Evolutionary conservation across 1,140 invertebrate species (phyloP), one percentile per base, ranked within the genome.

Genomic region (Cotesia vestalis): DNA sequence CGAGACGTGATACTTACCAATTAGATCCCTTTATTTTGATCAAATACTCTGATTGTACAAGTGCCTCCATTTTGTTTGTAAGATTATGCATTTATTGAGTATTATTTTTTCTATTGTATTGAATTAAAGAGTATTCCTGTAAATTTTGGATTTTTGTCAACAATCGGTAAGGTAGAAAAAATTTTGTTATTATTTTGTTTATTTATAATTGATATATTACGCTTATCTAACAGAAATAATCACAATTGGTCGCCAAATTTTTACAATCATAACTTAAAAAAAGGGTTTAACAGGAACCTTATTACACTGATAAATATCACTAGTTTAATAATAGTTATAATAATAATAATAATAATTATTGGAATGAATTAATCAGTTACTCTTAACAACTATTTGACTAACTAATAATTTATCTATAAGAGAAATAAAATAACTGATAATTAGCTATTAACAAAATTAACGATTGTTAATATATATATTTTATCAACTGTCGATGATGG

Each of bases 241-340:
- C 82, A 85, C 82, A 85, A 83, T 84, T 78, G 77, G 79, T 81
- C 70, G 77, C 71, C 71, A 69, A 73, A 74, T 46, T 46, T 57
- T 46, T 46, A 46, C 40, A 46, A 46, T 46, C 6, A 61, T 61
- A 20, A 61, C 60, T 9, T 34, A 9, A 61, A 61, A 61, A 14
- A 14, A 61, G 5, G 17, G 4, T 68, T 46, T 46, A 46, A 46
- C 40, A 46, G 5, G 6, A 46, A 46, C 40, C 40, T 73, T 78
- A 79, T 86, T 84, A 84, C 76, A 84, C 78, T 80, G 84, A 85
- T 82, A 87, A 86, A 87, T 85, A 85, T 84, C 84, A 84, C 80
- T 83, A 78, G 76, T 79, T 27, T 83, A 78, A 77, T 79, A 46
- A 46, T 46, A 46, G 11, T 46, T 9, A 11, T 46, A 46, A 46